Base-by-base conservation (phyloP, 1,140 invertebrate species). In the Gonatopus flavifemur region DNA sequence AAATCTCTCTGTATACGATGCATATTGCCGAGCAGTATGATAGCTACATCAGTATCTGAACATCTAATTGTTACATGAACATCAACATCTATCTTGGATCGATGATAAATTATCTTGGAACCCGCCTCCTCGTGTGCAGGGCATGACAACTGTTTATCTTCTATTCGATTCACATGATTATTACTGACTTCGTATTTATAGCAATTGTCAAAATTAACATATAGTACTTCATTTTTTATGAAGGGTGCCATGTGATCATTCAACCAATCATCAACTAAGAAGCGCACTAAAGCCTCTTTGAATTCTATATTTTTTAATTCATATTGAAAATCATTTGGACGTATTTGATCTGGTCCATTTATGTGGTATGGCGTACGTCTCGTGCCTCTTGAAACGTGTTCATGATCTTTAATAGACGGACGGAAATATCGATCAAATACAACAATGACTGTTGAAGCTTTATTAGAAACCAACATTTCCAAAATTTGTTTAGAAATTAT, bases 401-500 rank as follows among this genome's bases (percentile, higher is more conserved):
- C 45, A 10, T 48, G 13, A 9, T 39, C 24, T 38, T 48, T 48
- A 2, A 48, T 48, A 31, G 45, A 48, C 9, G 45, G 45, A n/a
- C 35, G 31, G 2, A n/a, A 48, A 38, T 38, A 48, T n/a, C 45
- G 19, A 39, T 48, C 45, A 48, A 48, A 47, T 8, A 20, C 18
- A 15, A 48, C 21, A n/a, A 19, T n/a, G 18, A 39, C 20, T 18
- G 9, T 20, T 21, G 3, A 20, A 16, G 36, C 35, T n/a, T 48
- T 28, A 16, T 39, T 18, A 15, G 2, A 13, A 3, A 19, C 3
- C 25, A 48, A 12, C 6, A 37, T 35, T 30, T 44, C 19, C 12
- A 51, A 45, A 44, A 44, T 44, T 51, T 51, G 33, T 30, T 24
- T 37, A 16, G 41, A 36, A 19, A 51, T 38, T 3, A 30, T 51